These are phyloP conservation scores for Microtus montanus DNA, from an alignment of 2,113 vertebrate species.

Conservation along the genomic window DNA sequence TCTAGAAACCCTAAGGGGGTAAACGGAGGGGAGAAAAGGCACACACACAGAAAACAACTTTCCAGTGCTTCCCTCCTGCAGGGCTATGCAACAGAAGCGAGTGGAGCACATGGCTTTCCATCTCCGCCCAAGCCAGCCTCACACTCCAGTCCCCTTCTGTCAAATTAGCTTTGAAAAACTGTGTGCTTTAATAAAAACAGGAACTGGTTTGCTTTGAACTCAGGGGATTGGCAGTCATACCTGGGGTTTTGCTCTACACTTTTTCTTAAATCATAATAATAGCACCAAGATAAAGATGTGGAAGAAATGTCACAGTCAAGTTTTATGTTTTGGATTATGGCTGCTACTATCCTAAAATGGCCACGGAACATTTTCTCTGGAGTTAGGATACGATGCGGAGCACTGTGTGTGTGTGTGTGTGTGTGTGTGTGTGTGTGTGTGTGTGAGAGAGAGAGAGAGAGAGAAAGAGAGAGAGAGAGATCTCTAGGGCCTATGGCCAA, in stretches of 20 bases:
- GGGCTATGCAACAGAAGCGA: neutral
- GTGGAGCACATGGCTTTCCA: neutral
- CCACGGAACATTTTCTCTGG: neutral
- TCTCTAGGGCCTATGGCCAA: neutral
- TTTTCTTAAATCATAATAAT: neutral
- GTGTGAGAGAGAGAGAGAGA: no score
- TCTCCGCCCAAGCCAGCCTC: neutral
- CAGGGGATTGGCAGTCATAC: neutral
- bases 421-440: no score
- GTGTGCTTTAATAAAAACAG: constrained; percentile 7
- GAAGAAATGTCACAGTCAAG: neutral
- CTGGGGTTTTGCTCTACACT: neutral
- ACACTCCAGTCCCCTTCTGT: neutral
- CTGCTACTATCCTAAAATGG: neutral
- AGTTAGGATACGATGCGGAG: neutral
- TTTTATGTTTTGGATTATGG: neutral
- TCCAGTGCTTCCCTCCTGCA: neutral
- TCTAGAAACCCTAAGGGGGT: constrained; percentile 56
- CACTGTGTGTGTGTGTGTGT: neutral
- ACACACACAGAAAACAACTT: neutral
- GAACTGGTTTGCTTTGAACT: constrained; percentile 15
- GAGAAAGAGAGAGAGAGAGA: no score
- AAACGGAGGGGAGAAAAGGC: neutral
- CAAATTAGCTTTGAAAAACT: neutral
- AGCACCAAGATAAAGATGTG: neutral